A percentile compares a stretch with the other conserved stretches of the same genome.
Evolutionary conservation across 2,888 invertebrate species (phyloP).

Genomic region (Carterocephalus palaemon): DNA sequence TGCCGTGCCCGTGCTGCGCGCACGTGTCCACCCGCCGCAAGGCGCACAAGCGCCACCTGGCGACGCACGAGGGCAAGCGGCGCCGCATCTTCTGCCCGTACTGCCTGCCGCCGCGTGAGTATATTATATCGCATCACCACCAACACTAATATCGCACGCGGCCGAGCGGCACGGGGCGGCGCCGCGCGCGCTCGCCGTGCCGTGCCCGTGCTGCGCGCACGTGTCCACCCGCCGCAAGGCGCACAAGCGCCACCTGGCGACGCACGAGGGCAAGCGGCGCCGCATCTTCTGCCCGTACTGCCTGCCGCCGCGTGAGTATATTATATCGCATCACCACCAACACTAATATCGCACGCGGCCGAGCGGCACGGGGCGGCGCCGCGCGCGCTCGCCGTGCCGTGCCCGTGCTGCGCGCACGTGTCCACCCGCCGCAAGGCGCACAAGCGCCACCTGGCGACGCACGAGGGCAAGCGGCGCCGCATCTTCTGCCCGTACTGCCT

Average conservation of each 20-base stretch:
- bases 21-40: slow-evolving; percentile 64
- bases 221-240: slow-evolving; percentile 62
- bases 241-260: slow-evolving; percentile 63
- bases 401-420: slow-evolving; percentile 72
- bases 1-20: slow-evolving; percentile 69
- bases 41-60: slow-evolving; percentile 65
- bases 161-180: slow-evolving; percentile 59
- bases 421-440: slow-evolving; percentile 61
- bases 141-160: slow-evolving; percentile 56
- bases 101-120: slow-evolving; percentile 60
- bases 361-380: slow-evolving; percentile 62
- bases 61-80: slow-evolving; percentile 49
- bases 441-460: slow-evolving; percentile 61
- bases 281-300: slow-evolving; percentile 68
- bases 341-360: slow-evolving; percentile 55
- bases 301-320: slow-evolving; percentile 53
- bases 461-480: slow-evolving; percentile 51
- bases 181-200: slow-evolving; percentile 52
- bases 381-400: slow-evolving; percentile 51
- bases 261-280: slow-evolving; percentile 51
- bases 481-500: slow-evolving; percentile 67
- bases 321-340: slow-evolving; percentile 67
- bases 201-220: slow-evolving; percentile 71
- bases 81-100: slow-evolving; percentile 66
- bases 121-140: slow-evolving; percentile 62